Conservation (phyloP, 2,113 vertebrate species). For the Astur gentilis region DNA sequence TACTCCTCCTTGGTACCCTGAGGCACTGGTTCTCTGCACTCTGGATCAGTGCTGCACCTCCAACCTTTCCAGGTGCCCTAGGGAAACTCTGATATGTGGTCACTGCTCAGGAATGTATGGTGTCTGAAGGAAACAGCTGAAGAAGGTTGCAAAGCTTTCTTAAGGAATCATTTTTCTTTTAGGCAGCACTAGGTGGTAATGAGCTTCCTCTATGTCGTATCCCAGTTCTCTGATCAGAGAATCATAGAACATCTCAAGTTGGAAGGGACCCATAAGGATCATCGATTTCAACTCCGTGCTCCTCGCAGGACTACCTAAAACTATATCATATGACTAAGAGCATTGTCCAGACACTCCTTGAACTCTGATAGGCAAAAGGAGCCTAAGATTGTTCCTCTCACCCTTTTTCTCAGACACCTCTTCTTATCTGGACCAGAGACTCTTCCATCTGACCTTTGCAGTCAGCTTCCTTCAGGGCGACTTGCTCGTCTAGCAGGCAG, state of each 20-base stretch:
- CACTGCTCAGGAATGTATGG: neutral
- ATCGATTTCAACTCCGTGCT: neutral
- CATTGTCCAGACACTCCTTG: neutral
- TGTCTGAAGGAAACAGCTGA: neutral
- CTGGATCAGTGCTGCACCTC: neutral
- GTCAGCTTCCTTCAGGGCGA: neutral
- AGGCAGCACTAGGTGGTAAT: neutral
- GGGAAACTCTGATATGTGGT: neutral
- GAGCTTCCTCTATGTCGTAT: neutral
- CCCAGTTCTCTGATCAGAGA: neutral
- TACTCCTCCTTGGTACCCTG: neutral
- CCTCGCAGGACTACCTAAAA: neutral
- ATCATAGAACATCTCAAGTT: neutral
- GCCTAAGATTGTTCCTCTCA: neutral
- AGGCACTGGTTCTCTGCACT: neutral
- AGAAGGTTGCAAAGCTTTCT: neutral
- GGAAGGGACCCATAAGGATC: neutral
- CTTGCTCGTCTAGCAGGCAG: neutral
- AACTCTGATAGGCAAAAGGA: neutral
- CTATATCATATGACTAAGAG: neutral
- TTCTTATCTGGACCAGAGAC: neutral
- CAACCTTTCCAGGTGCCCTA: neutral
- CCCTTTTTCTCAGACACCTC: neutral
- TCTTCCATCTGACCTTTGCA: neutral
- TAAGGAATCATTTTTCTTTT: neutral